Evolutionary conservation across 2,113 vertebrate genomes (phyloP).

Genomic region (Sylvietta virens): DNA sequence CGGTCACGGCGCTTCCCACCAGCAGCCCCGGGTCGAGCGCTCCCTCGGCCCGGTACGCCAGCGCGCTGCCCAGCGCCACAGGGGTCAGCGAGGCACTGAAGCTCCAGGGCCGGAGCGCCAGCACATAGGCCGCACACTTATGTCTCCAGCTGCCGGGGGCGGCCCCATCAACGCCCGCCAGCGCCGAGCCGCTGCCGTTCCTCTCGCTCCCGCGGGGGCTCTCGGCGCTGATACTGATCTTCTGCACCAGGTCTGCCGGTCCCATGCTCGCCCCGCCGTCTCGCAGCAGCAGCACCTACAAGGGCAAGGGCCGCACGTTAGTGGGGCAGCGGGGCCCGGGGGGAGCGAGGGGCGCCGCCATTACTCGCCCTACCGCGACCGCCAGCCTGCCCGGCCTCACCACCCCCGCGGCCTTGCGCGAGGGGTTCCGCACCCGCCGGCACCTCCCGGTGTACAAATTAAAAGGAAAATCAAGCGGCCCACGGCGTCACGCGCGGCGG

Average conservation of each 20-base stretch:
- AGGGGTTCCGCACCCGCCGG: not conserved
- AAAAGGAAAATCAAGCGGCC: not conserved
- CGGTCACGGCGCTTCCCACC: slow-evolving; percentile 86
- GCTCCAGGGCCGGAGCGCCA: slow-evolving; percentile 94
- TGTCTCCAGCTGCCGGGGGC: slow-evolving; percentile 64
- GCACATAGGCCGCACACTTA: slow-evolving; percentile 90
- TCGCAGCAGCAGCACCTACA: not conserved
- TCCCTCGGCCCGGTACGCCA: slow-evolving; percentile 90
- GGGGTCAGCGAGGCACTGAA: slow-evolving; percentile 95
- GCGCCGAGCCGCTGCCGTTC: not conserved
- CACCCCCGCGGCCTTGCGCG: not conserved
- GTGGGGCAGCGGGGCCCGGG: too few relatives aligned
- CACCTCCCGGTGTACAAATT: rapidly evolving
- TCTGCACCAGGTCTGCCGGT: slow-evolving; percentile 26
- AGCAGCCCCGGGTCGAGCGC: slow-evolving; percentile 82
- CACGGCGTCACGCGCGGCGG: not conserved
- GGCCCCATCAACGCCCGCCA: not conserved
- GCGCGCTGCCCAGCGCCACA: slow-evolving; percentile 89
- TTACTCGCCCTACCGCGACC: not conserved
- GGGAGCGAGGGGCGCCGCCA: rapidly evolving
- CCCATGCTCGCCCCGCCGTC: slow-evolving; percentile 45
- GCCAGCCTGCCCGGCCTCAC: not conserved
- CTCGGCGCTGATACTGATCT: slow-evolving; percentile 64
- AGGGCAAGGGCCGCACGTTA: not conserved
- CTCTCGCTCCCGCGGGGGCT: not conserved